Evolutionary conservation across 2,797 vertebrate species (phyloP), one percentile per base, ranked within the genome.

Genomic region (Amphiprion clarkii): DNA sequence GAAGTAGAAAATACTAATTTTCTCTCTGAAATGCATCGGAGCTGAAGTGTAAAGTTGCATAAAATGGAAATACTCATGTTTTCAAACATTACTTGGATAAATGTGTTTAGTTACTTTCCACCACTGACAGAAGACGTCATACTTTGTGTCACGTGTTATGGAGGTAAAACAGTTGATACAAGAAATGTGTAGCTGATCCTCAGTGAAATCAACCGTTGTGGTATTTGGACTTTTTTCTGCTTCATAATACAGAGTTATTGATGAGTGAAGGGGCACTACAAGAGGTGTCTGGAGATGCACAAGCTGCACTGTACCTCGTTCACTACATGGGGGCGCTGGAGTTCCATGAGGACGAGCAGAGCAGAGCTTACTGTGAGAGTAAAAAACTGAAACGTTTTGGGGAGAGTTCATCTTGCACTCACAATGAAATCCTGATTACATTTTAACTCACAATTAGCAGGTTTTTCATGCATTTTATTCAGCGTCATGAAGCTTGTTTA

Each of bases 321-420:
- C 0, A 55, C 67, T 86, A 78, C 71, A 58, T 2, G 80, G 74
- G 65, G 77, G 76, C 36, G 81, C 48, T 74, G 40, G 29, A 76
- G 76, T 29, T 73, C 82, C 68, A 69, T 16, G n/a, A 44, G 19
- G 58, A 21, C 14, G 36, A 46, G 60, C 44, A 27, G 27, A 27
- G 60, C 40, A 27, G 9, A 27, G 2, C 6, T 21, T 0, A 4
- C 27, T 23, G 21, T 3, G 2, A 29, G 14, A 62, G 40, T 4
- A 3, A 11, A 12, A 23, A 7, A 27, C 17, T 6, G 49, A 36
- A 17, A 69, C 42, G 10, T 46, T 60, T 58, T 13, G 36, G 4
- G 21, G 14, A 2, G 21, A 57, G 39, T 67, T 71, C 56, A 57
- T 12, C 33, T 23, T 51, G 5, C 14, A 49, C 25, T 51, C 7